Conservation (phyloP, 1,140 invertebrate species). For the Papilio polyxenes region DNA sequence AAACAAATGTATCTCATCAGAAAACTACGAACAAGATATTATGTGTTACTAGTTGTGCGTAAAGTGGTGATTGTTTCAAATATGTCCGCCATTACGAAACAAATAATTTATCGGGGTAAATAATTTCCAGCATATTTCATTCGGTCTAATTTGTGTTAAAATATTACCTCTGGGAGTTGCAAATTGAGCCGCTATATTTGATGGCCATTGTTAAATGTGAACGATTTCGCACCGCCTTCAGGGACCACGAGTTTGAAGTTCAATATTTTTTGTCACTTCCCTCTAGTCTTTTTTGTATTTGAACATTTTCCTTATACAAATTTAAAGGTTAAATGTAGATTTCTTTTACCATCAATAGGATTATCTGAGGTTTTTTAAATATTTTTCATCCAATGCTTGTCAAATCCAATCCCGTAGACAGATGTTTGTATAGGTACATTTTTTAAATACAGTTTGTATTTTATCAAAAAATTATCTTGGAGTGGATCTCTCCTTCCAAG, state of each 20-base stretch:
- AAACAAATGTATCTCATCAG: background rate
- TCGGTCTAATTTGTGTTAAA: slow-evolving; percentile 30
- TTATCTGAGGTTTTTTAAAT: background rate
- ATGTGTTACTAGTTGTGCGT: background rate
- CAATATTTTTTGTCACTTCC: slow-evolving; percentile 1
- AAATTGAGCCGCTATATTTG: slow-evolving; percentile 20
- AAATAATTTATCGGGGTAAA: slow-evolving; percentile 14
- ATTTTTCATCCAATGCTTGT: background rate
- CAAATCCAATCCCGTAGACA: background rate
- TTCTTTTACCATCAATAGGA: background rate
- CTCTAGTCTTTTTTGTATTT: background rate
- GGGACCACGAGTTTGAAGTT: slow-evolving; percentile 9
- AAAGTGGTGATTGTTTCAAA: slow-evolving; percentile 1
- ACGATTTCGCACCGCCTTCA: slow-evolving; percentile 12
- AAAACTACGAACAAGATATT: background rate
- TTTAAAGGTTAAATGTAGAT: background rate
- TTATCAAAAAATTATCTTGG: too few species aligned
- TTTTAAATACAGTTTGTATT: too few species aligned
- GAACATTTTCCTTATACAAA: background rate
- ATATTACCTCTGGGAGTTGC: slow-evolving; percentile 13
- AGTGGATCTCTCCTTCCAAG: too few species aligned
- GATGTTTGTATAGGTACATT: background rate
- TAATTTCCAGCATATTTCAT: slow-evolving; percentile 26
- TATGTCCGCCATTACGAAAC: background rate
- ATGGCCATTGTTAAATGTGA: slow-evolving; percentile 35